Conservation (phyloP, 2,797 vertebrate genomes). For the Alectoris magna region DNA sequence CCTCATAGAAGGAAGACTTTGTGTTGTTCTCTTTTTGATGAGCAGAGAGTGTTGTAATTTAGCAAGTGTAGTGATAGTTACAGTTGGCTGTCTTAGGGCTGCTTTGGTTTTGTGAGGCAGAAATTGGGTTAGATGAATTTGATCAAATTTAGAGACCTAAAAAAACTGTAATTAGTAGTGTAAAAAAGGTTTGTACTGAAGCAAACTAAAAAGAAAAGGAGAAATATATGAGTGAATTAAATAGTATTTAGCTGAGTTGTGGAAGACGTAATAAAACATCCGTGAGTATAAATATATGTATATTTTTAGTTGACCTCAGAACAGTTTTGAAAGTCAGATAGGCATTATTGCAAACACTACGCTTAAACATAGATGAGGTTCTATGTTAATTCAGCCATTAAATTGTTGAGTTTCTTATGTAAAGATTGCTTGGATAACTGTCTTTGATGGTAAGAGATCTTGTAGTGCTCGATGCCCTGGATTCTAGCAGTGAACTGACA, state of each 20-base stretch:
- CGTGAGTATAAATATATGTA: not conserved
- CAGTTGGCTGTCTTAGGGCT: not conserved
- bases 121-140: not conserved
- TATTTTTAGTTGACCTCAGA: not conserved
- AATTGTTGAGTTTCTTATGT: not conserved
- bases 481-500: slow-evolving; percentile 92
- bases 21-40: not conserved
- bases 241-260: not conserved
- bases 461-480: slow-evolving; percentile 93
- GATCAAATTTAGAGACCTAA: not conserved
- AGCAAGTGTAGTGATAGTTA: not conserved
- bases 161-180: not conserved
- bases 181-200: not conserved
- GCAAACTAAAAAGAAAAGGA: not conserved
- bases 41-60: not conserved
- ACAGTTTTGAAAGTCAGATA: not conserved
- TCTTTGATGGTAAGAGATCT: slow-evolving; percentile 29
- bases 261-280: not conserved
- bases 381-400: not conserved
- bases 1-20: not conserved
- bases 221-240: not conserved
- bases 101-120: not conserved
- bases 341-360: not conserved
- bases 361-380: not conserved
- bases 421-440: not conserved